phyloP scores from a whole-genome alignment of 2,113 vertebrate species.

The Narcine bancroftii region DNA sequence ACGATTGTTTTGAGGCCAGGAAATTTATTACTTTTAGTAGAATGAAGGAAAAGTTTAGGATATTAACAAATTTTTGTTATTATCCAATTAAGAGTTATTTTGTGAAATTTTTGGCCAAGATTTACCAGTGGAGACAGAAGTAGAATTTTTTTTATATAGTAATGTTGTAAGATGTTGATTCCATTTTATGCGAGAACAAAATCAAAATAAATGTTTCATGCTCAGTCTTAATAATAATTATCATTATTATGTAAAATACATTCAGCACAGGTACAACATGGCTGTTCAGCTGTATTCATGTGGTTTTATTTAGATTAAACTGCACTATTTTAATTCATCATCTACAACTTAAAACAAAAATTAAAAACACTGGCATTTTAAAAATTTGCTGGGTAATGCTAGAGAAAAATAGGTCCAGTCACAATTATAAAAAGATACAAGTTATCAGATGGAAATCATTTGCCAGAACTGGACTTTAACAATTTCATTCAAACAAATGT shows the following conservation, averaged over 20 bases:
- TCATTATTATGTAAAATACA: background rate
- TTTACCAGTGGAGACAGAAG: too few species aligned
- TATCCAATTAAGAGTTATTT: too few species aligned
- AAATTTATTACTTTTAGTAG: too few species aligned
- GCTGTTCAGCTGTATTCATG: background rate
- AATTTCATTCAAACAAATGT: background rate
- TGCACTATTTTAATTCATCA: background rate
- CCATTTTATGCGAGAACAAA: background rate
- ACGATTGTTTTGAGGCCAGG: too few species aligned
- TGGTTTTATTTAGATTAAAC: background rate
- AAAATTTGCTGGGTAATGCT: background rate
- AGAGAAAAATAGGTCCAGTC: background rate
- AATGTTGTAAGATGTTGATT: background rate
- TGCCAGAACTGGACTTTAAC: background rate
- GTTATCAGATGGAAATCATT: background rate
- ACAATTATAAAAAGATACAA: background rate
- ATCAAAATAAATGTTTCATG: background rate
- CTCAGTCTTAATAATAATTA: background rate
- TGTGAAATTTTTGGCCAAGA: too few species aligned
- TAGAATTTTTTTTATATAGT: too few species aligned
- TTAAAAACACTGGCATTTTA: background rate
- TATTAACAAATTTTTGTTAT: too few species aligned
- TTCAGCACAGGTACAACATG: background rate
- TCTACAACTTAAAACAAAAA: background rate
- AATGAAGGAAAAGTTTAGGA: too few species aligned